Evolutionary conservation across 2,888 invertebrate species (phyloP).

Genomic region (Drosophila robusta): DNA sequence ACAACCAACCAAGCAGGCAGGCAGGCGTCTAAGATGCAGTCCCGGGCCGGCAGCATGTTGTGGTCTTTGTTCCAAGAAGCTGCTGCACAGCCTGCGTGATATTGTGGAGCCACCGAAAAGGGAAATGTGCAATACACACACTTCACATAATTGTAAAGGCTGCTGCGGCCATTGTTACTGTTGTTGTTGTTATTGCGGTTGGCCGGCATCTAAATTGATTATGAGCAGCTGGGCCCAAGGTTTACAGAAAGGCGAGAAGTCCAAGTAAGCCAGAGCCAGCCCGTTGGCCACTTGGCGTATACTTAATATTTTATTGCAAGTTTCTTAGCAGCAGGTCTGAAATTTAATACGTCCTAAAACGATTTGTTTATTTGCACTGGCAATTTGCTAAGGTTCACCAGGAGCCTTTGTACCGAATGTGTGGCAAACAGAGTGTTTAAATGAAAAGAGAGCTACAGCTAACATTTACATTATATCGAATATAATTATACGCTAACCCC

Average conservation of each 20-base stretch:
- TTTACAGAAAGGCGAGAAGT: slow-evolving; percentile 22
- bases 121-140: slow-evolving; percentile 52
- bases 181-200: slow-evolving; percentile 23
- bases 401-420: background rate
- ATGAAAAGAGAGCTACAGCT: too few relatives aligned
- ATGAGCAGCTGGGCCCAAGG: slow-evolving; percentile 49
- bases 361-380: slow-evolving; percentile 38
- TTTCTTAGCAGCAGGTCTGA: slow-evolving; percentile 21
- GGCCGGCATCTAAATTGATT: slow-evolving; percentile 69
- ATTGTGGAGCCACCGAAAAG: slow-evolving; percentile 24
- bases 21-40: slow-evolving; percentile 33
- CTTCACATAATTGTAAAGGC: slow-evolving; percentile 58
- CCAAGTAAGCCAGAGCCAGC: slow-evolving; percentile 10
- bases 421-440: background rate
- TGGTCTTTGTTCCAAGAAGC: slow-evolving; percentile 63
- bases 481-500: background rate
- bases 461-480: background rate
- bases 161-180: slow-evolving; percentile 23
- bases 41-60: slow-evolving; percentile 19
- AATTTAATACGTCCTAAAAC: slow-evolving; percentile 40
- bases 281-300: slow-evolving; percentile 29
- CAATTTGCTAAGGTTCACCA: slow-evolving; percentile 8
- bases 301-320: slow-evolving; percentile 30
- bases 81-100: slow-evolving; percentile 29
- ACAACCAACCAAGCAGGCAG: slow-evolving; percentile 16